These are phyloP conservation scores for Leucophenga maculata DNA, from an alignment of 2,888 invertebrate genomes.

Conservation along the genomic window DNA sequence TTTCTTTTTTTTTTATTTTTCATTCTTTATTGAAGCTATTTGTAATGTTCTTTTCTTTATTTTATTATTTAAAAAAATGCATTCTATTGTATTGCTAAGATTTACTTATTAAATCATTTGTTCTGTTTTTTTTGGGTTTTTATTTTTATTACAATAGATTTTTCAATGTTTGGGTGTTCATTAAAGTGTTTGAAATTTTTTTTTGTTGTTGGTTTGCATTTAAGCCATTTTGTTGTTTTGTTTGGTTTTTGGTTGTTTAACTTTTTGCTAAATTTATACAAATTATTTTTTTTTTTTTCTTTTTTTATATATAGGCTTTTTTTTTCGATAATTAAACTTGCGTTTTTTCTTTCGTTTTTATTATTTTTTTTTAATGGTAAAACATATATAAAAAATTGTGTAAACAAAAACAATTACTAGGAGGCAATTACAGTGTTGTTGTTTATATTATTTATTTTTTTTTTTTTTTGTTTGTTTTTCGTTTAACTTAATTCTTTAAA, in stretches of 20 bases:
- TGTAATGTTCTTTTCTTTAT: neutral
- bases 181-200: neutral
- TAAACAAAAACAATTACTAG: conserved; percentile 1
- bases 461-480: neutral
- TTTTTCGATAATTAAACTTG: neutral
- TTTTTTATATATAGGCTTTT: neutral
- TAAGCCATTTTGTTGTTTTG: neutral
- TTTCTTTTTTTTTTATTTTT: conserved; percentile 3
- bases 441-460: neutral
- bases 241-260: conserved; percentile 2
- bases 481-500: neutral
- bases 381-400: neutral
- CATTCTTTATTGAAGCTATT: conserved; percentile 8
- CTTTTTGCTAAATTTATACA: neutral
- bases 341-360: no score
- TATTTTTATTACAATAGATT: neutral
- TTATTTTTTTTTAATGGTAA: neutral
- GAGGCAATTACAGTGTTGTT: neutral
- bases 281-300: neutral
- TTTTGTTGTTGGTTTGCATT: neutral
- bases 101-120: conserved; percentile 13
- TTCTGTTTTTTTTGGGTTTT: neutral
- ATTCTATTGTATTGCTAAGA: conserved; percentile 1
- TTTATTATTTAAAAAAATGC: conserved; percentile 3
- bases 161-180: neutral